phyloP scores from a whole-genome alignment of 2,888 invertebrate genomes.

The Endomychus coccineus region DNA sequence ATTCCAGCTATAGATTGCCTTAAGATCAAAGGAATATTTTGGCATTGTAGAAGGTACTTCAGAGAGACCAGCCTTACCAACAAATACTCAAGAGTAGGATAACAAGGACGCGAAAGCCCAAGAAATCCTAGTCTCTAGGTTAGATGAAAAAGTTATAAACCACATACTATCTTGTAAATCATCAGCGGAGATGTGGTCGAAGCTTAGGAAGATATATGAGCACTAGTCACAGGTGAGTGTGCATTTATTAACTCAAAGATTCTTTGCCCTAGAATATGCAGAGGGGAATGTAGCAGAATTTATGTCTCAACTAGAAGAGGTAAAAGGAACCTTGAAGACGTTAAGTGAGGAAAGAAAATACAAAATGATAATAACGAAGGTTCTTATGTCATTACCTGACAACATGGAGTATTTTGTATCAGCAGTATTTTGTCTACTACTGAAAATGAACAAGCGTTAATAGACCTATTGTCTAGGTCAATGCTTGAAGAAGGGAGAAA shows the following conservation, averaged over 20 bases:
- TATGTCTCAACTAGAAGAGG: slow-evolving; percentile 18
- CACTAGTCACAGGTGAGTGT: slow-evolving; percentile 9
- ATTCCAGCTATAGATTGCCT: slow-evolving; percentile 4
- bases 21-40: slow-evolving; percentile 4
- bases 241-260: slow-evolving; percentile 7
- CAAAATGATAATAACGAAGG: too few species aligned
- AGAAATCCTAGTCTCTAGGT: slow-evolving; percentile 7
- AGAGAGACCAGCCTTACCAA: slow-evolving; percentile 2
- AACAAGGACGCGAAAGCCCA: slow-evolving; percentile 7
- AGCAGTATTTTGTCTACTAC: too few species aligned
- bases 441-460: slow-evolving; percentile 20
- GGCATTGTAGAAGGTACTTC: slow-evolving; percentile 5
- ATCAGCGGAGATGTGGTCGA: slow-evolving; percentile 7
- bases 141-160: slow-evolving; percentile 4
- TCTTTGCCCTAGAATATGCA: slow-evolving; percentile 7
- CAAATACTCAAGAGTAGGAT: slow-evolving; percentile 4
- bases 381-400: too few species aligned
- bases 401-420: too few species aligned
- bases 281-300: slow-evolving; percentile 9
- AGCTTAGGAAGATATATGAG: slow-evolving; percentile 5
- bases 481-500: slow-evolving; percentile 19
- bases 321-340: slow-evolving; percentile 18
- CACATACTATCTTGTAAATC: slow-evolving; percentile 6
- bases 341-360: slow-evolving; percentile 17
- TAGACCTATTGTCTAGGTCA: slow-evolving; percentile 18